These are phyloP conservation scores for Mayetiola destructor DNA, from an alignment of 2,888 invertebrate species.

Conservation along the genomic window DNA sequence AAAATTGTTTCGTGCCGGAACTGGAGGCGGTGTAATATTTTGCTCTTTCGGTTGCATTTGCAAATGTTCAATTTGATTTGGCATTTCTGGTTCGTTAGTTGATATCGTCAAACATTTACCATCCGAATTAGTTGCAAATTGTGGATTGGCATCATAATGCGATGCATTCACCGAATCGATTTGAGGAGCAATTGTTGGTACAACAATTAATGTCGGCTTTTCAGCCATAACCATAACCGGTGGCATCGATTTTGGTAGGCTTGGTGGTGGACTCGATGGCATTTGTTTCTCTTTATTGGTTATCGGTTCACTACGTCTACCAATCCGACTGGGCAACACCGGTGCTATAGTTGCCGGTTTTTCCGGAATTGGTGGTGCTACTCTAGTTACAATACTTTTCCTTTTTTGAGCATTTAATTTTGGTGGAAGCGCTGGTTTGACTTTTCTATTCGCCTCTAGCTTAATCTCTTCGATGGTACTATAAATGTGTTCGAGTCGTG, in stretches of 20 bases:
- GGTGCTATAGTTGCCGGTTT: slow-evolving; percentile 16
- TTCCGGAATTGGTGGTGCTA: slow-evolving; percentile 14
- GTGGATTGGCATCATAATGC: not conserved
- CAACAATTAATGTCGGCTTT: not conserved
- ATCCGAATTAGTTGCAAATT: not conserved
- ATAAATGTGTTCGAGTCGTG: slow-evolving; percentile 14
- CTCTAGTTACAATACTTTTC: slow-evolving; percentile 24
- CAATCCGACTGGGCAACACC: not conserved
- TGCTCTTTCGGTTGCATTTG: slow-evolving; percentile 20
- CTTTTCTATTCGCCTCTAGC: slow-evolving; percentile 4
- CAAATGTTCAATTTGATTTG: slow-evolving; percentile 18
- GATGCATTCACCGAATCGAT: not conserved
- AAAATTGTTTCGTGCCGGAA: slow-evolving; percentile 20
- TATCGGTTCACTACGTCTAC: not conserved
- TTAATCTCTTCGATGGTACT: slow-evolving; percentile 16
- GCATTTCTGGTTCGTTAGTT: not conserved
- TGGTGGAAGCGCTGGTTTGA: slow-evolving; percentile 14
- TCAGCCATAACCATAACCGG: too few relatives aligned
- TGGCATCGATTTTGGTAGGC: slow-evolving; percentile 14
- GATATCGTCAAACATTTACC: too few relatives aligned
- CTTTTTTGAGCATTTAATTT: slow-evolving; percentile 18
- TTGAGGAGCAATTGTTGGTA: not conserved
- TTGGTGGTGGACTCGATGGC: not conserved
- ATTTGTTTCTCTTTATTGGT: not conserved
- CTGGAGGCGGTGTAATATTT: slow-evolving; percentile 8